Conservation (phyloP, 1,140 invertebrate genomes). For the Caenorhabditis remanei region DNA sequence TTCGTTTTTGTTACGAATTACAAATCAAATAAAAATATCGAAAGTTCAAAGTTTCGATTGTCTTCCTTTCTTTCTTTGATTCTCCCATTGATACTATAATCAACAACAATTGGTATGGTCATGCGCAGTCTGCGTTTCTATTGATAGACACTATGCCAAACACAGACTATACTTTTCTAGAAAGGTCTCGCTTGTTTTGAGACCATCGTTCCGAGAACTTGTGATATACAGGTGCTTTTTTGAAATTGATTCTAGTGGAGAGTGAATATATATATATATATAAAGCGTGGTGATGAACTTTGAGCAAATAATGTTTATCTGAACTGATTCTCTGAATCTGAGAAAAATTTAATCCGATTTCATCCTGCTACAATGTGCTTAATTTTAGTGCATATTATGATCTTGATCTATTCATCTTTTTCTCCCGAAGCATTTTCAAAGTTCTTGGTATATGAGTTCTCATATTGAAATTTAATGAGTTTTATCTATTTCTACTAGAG, state of each 20-base stretch:
- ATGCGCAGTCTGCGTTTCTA: conserved; percentile 49
- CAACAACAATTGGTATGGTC: conserved; percentile 32
- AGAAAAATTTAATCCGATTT: background rate
- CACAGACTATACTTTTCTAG: conserved; percentile 16
- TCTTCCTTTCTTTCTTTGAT: background rate
- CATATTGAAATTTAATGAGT: conserved; percentile 5
- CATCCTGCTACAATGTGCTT: background rate
- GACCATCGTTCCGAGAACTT: background rate
- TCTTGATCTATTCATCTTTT: conserved; percentile 23
- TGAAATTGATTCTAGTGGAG: background rate
- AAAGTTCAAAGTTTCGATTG: conserved; percentile 36
- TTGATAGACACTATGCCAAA: background rate
- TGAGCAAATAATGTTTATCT: background rate
- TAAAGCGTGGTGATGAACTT: background rate
- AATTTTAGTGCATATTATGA: background rate
- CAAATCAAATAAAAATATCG: background rate
- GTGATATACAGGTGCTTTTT: conserved; percentile 13
- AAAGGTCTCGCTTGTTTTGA: background rate
- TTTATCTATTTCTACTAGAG: background rate
- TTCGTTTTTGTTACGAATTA: background rate
- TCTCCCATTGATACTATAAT: conserved; percentile 12
- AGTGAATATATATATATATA: background rate
- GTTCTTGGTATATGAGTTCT: background rate
- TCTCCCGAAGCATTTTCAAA: background rate
- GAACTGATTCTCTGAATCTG: background rate